Conservation (phyloP, 2,888 invertebrate genomes). For the Byasa hedistus region DNA sequence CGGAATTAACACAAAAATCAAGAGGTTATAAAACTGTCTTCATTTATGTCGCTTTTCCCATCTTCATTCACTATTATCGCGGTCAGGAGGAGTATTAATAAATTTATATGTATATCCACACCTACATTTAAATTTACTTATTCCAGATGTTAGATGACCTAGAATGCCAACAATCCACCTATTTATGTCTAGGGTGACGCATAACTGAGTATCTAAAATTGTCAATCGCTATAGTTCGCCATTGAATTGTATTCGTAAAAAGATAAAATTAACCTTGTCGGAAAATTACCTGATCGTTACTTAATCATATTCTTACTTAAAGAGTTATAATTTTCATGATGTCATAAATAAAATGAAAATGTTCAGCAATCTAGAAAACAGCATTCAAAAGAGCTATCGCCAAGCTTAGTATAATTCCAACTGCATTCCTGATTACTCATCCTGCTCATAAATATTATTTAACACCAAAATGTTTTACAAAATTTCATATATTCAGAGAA, state of each 20-base stretch:
- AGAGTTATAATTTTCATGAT: too few relatives aligned
- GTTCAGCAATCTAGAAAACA: too few relatives aligned
- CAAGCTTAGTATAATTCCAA: too few relatives aligned
- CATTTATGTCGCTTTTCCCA: background rate
- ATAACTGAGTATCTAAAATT: slow-evolving; percentile 17
- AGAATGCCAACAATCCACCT: slow-evolving; percentile 18
- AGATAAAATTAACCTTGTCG: background rate
- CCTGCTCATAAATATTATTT: too few relatives aligned
- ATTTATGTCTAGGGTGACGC: slow-evolving; percentile 23
- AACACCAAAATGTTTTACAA: too few relatives aligned
- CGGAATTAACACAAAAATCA: background rate
- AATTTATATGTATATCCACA: background rate
- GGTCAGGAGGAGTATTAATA: background rate
- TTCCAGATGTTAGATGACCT: slow-evolving; percentile 26
- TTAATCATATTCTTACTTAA: too few relatives aligned
- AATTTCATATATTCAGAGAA: too few relatives aligned
- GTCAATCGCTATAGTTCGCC: background rate
- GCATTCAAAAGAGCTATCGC: too few relatives aligned
- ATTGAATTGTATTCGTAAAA: background rate
- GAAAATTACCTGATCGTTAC: too few relatives aligned
- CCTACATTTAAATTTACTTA: slow-evolving; percentile 18
- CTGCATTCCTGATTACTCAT: too few relatives aligned
- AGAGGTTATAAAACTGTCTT: background rate
- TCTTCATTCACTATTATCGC: background rate
- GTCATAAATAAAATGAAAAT: too few relatives aligned